Evolutionary conservation across 2,113 vertebrate species (phyloP).

Genomic region (Mandrillus leucophaeus): DNA sequence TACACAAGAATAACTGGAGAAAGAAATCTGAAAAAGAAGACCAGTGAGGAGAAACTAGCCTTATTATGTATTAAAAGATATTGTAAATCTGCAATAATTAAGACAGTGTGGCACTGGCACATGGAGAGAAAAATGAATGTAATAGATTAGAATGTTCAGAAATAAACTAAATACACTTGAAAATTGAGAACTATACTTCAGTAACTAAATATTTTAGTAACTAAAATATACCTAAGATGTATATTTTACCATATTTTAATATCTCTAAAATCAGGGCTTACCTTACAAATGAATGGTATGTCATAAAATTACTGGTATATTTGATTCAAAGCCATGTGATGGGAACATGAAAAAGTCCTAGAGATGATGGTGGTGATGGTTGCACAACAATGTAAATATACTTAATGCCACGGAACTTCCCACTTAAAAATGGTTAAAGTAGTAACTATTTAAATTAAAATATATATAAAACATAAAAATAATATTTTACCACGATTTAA

Average conservation of each 20-base stretch:
- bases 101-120: background rate
- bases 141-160: constrained; percentile 6
- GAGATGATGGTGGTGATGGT: background rate
- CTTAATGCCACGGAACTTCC: background rate
- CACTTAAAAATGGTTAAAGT: background rate
- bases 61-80: background rate
- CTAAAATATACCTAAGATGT: background rate
- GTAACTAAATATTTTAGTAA: background rate
- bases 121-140: background rate
- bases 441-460: background rate
- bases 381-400: background rate
- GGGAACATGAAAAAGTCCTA: background rate
- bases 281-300: background rate
- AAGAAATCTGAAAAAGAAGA: background rate
- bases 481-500: background rate
- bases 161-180: constrained; percentile 11
- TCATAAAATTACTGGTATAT: background rate
- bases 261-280: background rate
- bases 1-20: background rate
- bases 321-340: background rate
- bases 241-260: background rate
- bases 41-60: background rate
- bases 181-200: background rate
- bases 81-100: background rate
- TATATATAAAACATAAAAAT: background rate